Base-by-base conservation (phyloP, 2,797 vertebrate genomes). In the Sorex maritimensis region DNA sequence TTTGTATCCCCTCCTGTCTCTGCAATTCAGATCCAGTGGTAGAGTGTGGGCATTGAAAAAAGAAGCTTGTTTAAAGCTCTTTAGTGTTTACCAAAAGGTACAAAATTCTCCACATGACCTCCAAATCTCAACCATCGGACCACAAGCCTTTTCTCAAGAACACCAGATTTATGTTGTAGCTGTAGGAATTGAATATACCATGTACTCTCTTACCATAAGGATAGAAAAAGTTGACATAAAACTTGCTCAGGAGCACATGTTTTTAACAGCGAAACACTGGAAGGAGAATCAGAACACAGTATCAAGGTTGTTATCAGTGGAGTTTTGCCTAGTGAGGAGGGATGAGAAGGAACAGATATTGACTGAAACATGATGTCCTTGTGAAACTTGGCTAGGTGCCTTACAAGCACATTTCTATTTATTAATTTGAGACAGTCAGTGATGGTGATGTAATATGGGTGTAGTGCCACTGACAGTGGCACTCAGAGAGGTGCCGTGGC, bases 41-140 rank as follows among this genome's bases (percentile, higher is more conserved):
- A 24, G 34, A 84, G 38, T 52, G 61, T 63, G 52, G 63, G 12
- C 30, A 72, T 80, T 44, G 52, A 82, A 78, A 61, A 6, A 69
- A 86, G 72, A 89, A 63, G 17, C 75, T 44, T 15, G 3, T 30
- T 72, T 71, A 72, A 88, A 91, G 49, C 8, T 30, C 69, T 67
- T 84, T 46, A 15, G 1, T 75, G 21, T 69, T 68, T 68, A 8
- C 14, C 73, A 23, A 19, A 15, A 84, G 67, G 26, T 41, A 67
- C 38, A 61, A 72, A 92, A 65, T 58, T 38, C 41, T 44, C 67
- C 84, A 46, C 12, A 1, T 19, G 68, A 55, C 67, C 38, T 61
- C 34, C 19, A 81, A 26, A 34, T 81, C 52, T 73, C 71, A 80
- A 34, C 24, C 41, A 26, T 28, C 77, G 79, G 8, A 15, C 21